phyloP scores from a whole-genome alignment of 2,888 invertebrate species.

The Hydropsyche betteni region DNA sequence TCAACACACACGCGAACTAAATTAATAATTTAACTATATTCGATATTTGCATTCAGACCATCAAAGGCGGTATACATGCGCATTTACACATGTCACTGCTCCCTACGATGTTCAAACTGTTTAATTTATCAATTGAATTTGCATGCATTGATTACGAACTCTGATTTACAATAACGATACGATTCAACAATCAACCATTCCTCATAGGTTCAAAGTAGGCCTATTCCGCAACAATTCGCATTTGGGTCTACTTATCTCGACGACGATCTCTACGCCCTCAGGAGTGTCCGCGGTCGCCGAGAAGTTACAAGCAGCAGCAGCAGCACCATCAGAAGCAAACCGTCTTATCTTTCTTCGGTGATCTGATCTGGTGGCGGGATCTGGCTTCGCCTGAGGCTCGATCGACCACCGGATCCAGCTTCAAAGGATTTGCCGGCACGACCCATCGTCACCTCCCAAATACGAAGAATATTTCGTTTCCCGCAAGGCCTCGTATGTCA shows the following conservation, averaged over 20 bases:
- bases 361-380: conserved; percentile 12
- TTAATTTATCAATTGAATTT: not conserved
- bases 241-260: no score
- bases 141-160: conserved; percentile 3
- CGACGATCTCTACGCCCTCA: no score
- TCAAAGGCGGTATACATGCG: not conserved
- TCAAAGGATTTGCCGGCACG: conserved; percentile 4
- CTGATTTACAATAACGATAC: not conserved
- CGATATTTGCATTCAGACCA: no score
- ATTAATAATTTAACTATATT: conserved; percentile 5
- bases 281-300: conserved; percentile 4
- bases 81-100: not conserved
- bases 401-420: conserved; percentile 15
- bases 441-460: conserved; percentile 1
- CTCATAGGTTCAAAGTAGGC: no score
- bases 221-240: no score
- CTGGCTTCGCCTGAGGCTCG: conserved; percentile 13
- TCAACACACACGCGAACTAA: no score
- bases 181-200: no score
- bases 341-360: not conserved
- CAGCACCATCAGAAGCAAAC: not conserved
- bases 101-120: not conserved
- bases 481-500: not conserved
- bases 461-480: not conserved
- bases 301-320: not conserved